These are phyloP conservation scores for Cetonia aurata DNA, from an alignment of 2,888 invertebrate species.

Conservation along the genomic window DNA sequence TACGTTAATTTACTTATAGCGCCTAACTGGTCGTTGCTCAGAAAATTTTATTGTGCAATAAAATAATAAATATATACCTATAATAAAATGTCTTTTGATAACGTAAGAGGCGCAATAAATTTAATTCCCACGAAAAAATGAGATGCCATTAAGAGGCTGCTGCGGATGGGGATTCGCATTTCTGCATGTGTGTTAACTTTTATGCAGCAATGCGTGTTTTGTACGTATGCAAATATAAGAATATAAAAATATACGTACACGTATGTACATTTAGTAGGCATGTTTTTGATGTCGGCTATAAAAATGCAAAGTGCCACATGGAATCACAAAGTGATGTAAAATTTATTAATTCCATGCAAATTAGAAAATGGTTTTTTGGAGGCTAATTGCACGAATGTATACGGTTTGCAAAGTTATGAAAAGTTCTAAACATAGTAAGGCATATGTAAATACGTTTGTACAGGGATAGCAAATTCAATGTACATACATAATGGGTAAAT, in stretches of 20 bases:
- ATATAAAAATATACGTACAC: constrained; percentile 6
- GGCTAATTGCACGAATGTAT: neutral
- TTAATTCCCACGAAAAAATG: constrained; percentile 23
- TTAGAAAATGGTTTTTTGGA: constrained; percentile 5
- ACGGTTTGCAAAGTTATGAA: too few species aligned
- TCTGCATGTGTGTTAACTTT: constrained; percentile 25
- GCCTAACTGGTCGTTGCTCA: neutral
- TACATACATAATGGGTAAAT: too few species aligned
- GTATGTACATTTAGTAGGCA: constrained; percentile 2
- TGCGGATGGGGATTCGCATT: constrained; percentile 19
- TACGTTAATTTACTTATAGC: constrained; percentile 11
- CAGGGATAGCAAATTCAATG: too few species aligned
- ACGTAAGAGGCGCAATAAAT: constrained; percentile 27
- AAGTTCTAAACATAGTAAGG: too few species aligned
- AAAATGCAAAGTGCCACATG: constrained; percentile 10
- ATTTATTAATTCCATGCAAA: constrained; percentile 31
- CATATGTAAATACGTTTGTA: too few species aligned
- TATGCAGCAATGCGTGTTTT: constrained; percentile 16
- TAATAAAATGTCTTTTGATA: constrained; percentile 29
- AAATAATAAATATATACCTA: constrained; percentile 26
- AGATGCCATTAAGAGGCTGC: constrained; percentile 16
- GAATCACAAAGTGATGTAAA: neutral
- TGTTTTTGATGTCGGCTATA: constrained; percentile 12
- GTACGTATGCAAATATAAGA: constrained; percentile 27
- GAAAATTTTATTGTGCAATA: constrained; percentile 33